Evolutionary conservation across 1,140 invertebrate species (phyloP), one percentile per base, ranked within the genome.

Genomic region (Penaeus vannamei): DNA sequence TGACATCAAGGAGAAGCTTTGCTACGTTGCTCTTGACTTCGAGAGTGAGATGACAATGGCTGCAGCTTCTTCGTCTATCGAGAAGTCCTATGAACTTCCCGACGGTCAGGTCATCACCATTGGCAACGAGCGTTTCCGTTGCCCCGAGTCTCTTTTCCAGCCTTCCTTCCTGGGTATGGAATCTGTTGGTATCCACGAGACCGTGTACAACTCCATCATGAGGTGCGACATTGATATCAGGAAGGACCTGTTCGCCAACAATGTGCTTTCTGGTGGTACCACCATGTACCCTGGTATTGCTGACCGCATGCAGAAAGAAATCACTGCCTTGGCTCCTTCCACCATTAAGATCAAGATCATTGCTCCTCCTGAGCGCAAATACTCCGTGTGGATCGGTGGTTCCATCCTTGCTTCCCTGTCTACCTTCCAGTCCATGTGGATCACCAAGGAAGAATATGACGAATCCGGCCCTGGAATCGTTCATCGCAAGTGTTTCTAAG

Each of bases 311-410:
- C 96, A 97, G 92, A 97, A 97, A 92, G 97, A 98, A 94, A 97
- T 98, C 94, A 97, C 96, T 89, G 95, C 96, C 60, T 94, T 98
- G 83, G 97, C 97, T 89, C 97, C 97, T 86, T 94, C 94, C 60
- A 96, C 96, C 85, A 97, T 97, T 95, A 98, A 98, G 94, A 97
- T 98, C 95, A 98, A 98, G 95, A 97, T 98, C 95, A 97, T 98
- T 93, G 97, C 97, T 93, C 97, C 96, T 91, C 97, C 97, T 89
- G 97, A 98, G 93, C 96, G 97, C 94, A 98, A 98, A 93, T 98
- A 98, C 95, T 97, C 97, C 94, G 96, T 97, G 93, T 97, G 96
- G 96, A 97, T 97, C 95, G 96, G 96, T 93, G 96, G 96, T 91
- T 97, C 96, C 93, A 97, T 97, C 94, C 93, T 97, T 91, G 96